These are phyloP conservation scores for Theretra japonica DNA, from an alignment of 2,888 invertebrate genomes.

Conservation along the genomic window DNA sequence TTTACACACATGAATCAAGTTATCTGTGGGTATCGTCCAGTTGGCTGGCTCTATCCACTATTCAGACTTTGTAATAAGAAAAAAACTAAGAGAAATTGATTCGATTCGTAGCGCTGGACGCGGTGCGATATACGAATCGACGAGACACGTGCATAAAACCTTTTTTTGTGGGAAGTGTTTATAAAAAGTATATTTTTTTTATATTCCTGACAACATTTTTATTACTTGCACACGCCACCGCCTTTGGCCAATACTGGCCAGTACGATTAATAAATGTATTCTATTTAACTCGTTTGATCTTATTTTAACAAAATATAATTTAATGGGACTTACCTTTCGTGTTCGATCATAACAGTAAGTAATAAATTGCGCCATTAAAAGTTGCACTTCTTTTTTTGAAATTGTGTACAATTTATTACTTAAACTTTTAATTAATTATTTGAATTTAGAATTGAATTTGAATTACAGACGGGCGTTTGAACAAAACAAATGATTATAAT, in stretches of 20 bases:
- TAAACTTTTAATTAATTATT: too few species aligned
- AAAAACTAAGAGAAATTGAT: constrained; percentile 70
- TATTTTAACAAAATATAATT: neutral
- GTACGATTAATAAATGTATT: neutral
- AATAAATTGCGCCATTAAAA: too few species aligned
- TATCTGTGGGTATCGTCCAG: constrained; percentile 43
- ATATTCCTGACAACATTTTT: neutral
- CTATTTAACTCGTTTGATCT: neutral
- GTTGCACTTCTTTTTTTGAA: too few species aligned
- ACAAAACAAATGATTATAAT: too few species aligned
- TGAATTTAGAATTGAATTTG: too few species aligned
- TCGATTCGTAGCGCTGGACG: constrained; percentile 56
- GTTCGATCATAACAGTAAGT: too few species aligned
- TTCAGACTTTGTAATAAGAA: constrained; percentile 57
- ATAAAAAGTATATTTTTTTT: neutral
- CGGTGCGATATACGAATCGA: constrained; percentile 41
- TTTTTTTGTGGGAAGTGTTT: neutral
- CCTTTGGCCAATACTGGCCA: neutral
- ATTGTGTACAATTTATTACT: too few species aligned
- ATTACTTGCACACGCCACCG: neutral
- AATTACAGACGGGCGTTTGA: too few species aligned
- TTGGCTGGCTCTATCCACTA: constrained; percentile 54
- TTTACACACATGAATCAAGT: constrained; percentile 29
- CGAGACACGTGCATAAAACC: constrained; percentile 42
- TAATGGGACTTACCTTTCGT: too few species aligned